Evolutionary conservation across 2,113 vertebrate species (phyloP), one percentile per base, ranked within the genome.

Genomic region (Nesogale talazaci): DNA sequence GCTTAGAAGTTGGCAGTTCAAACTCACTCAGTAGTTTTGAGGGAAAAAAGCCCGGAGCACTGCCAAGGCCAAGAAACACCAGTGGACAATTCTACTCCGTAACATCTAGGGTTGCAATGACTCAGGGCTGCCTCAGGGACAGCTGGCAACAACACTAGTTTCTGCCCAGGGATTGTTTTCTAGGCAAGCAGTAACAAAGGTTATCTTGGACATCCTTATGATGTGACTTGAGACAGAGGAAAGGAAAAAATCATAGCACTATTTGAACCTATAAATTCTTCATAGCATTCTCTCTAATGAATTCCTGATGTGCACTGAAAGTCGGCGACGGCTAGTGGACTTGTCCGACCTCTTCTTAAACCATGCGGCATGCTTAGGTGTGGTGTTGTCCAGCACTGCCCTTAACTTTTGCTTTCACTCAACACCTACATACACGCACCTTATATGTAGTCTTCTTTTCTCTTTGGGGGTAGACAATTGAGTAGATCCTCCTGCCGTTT

Each of bases 401-500:
- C 34, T 75, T 11, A 29, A 36, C 31, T 82, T 46, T 61, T n/a
- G 67, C 46, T 91, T 91, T 80, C 38, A 84, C 38, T 82, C 40
- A 78, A 46, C 19, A 72, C n/a, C 61, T 88, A 80, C 20, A 40
- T n/a, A 63, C 1, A 40, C 10, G 75, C 8, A 59, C 3, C 19
- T 87, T 10, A 36, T 25, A 36, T 29, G 23, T 90, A 61, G 61
- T 88, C 79, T 79, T 81, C 93, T 81, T 19, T 19, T 23, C 3
- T 61, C 83, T 86, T 92, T 76, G n/a, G n/a, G n/a, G n/a, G 57
- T 70, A 85, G 56, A 79, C n/a, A 52, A 31, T 74, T 89, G 67
- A 94, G 80, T 95, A 96, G 94, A 98, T 96, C 97, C 82, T 79
- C 67, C 23, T 69, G 87, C 88, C 93, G 96, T 95, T 93, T 97